Percentiles rank a stretch among this genome's conserved stretches.
Evolutionary conservation across 1,140 invertebrate genomes (phyloP).

Genomic region (Bemisia tabaci): DNA sequence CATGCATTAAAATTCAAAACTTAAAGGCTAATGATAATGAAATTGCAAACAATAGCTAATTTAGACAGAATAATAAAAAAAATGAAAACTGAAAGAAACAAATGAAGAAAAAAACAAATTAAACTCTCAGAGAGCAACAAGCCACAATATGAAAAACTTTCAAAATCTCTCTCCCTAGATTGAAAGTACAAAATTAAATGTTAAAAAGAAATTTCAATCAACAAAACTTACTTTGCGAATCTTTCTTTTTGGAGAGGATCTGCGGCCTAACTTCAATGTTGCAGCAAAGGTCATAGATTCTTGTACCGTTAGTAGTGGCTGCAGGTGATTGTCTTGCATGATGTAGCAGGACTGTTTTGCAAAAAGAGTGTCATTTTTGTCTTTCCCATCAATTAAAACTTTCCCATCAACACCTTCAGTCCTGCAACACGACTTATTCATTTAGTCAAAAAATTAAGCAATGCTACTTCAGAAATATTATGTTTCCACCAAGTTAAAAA

Average conservation of each 20-base stretch:
- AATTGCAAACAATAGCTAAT: no score
- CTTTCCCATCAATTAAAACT: slow-evolving; percentile 10
- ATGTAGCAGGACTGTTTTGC: slow-evolving; percentile 74
- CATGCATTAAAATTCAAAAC: no score
- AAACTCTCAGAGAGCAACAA: no score
- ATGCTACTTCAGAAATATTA: no score
- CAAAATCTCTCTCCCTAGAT: no score
- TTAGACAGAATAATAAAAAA: not conserved
- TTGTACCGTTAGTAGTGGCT: slow-evolving; percentile 58
- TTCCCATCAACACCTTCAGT: slow-evolving; percentile 8
- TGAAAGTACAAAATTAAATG: no score
- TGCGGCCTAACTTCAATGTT: slow-evolving; percentile 44
- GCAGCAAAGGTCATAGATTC: slow-evolving; percentile 75
- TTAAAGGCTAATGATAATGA: no score
- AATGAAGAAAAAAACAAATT: not conserved
- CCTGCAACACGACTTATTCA: no score
- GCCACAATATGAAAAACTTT: no score
- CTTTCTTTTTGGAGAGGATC: not conserved
- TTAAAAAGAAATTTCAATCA: not conserved
- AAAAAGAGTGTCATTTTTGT: slow-evolving; percentile 28
- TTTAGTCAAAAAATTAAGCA: no score
- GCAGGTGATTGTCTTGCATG: slow-evolving; percentile 73
- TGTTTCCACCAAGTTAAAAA: no score
- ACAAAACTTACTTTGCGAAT: not conserved
- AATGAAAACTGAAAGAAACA: not conserved